Evolutionary conservation across 1,140 invertebrate genomes (phyloP), one percentile per base, ranked within the genome.

Genomic region (Diachasmimorpha longicaudata): DNA sequence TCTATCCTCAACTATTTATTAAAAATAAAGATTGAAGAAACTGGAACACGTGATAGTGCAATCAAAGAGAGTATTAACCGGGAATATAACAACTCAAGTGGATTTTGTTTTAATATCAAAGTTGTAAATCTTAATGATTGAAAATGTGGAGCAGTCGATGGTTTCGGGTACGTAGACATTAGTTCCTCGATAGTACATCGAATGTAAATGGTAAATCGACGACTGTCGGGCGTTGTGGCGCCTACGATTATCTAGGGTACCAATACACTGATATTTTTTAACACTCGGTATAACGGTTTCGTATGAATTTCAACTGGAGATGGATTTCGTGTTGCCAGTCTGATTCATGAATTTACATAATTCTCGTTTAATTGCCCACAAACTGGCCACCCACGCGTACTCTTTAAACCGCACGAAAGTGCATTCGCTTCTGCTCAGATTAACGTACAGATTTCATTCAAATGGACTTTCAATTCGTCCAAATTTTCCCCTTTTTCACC

Each of bases 311-410:
- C 11, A 31, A 6, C 36, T 66, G n/a, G 23, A n/a, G 23, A 25
- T 23, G 58, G 58, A 2, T 25, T 52, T 52, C 11, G 23, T 19
- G 19, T 63, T 31, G 31, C 31, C 31, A 25, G 58, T 14, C 58
- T n/a, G 31, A 68, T 68, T 68, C 16, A 31, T 68, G 36, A 14
- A 14, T 16, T 39, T 68, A 36, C 66, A 68, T 68, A 68, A 68
- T 68, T 68, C 66, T 37, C 36, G 31, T 37, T 39, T 68, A 68
- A 68, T 68, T 68, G 66, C 66, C 66, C 66, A 68, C 36, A 68
- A 68, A 68, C 66, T 68, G 25, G 16, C 25, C 25, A n/a, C 66
- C 66, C 31, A 68, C 66, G 66, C 66, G 36, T 19, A 37, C 23
- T 36, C 23, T 63, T 63, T 63, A 5, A 63, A 31, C 23, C 23